These are phyloP conservation scores for Hydraecia micacea DNA, from an alignment of 2,888 invertebrate genomes.

Conservation along the genomic window DNA sequence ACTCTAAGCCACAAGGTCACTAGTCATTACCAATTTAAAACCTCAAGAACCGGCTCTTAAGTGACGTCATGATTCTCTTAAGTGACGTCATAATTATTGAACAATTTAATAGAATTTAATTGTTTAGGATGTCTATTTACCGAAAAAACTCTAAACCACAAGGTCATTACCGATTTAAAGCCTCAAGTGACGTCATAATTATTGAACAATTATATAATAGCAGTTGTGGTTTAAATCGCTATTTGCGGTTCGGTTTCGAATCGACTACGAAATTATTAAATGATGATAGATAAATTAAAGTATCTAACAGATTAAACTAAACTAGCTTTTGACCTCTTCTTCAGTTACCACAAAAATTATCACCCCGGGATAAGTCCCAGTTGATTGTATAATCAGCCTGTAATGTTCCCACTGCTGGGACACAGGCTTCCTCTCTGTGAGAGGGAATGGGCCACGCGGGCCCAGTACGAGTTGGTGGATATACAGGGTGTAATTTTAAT, in stretches of 20 bases:
- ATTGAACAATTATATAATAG: slow-evolving; percentile 22
- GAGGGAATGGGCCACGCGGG: no score
- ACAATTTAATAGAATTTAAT: slow-evolving; percentile 27
- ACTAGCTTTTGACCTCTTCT: background rate
- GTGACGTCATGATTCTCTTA: slow-evolving; percentile 34
- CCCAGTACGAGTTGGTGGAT: no score
- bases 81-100: slow-evolving; percentile 35
- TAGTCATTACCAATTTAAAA: slow-evolving; percentile 6
- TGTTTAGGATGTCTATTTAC: background rate
- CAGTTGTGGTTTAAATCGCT: background rate
- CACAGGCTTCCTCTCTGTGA: no score
- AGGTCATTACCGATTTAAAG: slow-evolving; percentile 8
- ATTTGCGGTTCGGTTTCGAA: background rate
- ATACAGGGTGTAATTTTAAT: no score
- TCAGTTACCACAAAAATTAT: background rate
- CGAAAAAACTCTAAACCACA: background rate
- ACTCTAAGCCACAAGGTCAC: slow-evolving; percentile 7
- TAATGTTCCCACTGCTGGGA: no score
- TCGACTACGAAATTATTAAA: background rate
- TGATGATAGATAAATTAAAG: background rate
- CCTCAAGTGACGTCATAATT: slow-evolving; percentile 33
- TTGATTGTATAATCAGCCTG: no score
- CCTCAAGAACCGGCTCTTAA: background rate
- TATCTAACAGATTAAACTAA: background rate
- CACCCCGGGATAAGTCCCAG: no score